Percentiles rank a stretch among this genome's conserved stretches.
Evolutionary conservation across 2,888 invertebrate genomes (phyloP).

Genomic region (Drosophila barbarae): DNA sequence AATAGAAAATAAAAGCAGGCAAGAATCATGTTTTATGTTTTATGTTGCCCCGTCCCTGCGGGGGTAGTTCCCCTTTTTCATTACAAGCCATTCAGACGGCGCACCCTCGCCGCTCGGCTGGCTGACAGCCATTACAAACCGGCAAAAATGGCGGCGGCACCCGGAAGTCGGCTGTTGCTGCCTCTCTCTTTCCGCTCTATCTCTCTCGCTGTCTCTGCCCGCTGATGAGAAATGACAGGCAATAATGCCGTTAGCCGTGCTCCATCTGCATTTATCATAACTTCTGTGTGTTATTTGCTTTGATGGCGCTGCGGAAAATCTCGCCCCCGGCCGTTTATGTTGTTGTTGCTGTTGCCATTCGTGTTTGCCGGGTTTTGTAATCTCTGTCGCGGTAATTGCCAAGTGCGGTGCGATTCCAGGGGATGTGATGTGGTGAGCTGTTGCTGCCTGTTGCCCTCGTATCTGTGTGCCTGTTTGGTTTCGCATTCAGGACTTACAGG

Average conservation of each 20-base stretch:
- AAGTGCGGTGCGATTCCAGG: slow-evolving; percentile 24
- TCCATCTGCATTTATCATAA: slow-evolving; percentile 75
- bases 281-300: slow-evolving; percentile 65
- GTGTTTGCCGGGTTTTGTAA: slow-evolving; percentile 36
- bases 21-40: slow-evolving; percentile 63
- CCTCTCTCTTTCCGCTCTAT: slow-evolving; percentile 18
- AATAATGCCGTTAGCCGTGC: slow-evolving; percentile 67
- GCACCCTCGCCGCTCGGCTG: slow-evolving; percentile 20
- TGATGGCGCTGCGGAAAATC: slow-evolving; percentile 43
- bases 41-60: slow-evolving; percentile 4
- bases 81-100: slow-evolving; percentile 65
- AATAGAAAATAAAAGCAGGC: slow-evolving; percentile 70
- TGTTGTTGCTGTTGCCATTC: slow-evolving; percentile 27
- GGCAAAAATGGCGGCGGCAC: slow-evolving; percentile 68
- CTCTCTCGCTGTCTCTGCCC: background rate
- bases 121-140: slow-evolving; percentile 57
- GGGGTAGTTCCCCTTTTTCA: slow-evolving; percentile 40
- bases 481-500: slow-evolving; percentile 42
- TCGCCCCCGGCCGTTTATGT: slow-evolving; percentile 10
- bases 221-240: slow-evolving; percentile 74
- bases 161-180: slow-evolving; percentile 64
- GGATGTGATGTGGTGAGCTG: slow-evolving; percentile 3
- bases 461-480: slow-evolving; percentile 49
- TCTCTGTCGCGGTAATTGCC: slow-evolving; percentile 47
- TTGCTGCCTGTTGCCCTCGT: slow-evolving; percentile 22